These are phyloP conservation scores for Agrotis puta DNA, from an alignment of 2,888 invertebrate genomes.

Conservation along the genomic window DNA sequence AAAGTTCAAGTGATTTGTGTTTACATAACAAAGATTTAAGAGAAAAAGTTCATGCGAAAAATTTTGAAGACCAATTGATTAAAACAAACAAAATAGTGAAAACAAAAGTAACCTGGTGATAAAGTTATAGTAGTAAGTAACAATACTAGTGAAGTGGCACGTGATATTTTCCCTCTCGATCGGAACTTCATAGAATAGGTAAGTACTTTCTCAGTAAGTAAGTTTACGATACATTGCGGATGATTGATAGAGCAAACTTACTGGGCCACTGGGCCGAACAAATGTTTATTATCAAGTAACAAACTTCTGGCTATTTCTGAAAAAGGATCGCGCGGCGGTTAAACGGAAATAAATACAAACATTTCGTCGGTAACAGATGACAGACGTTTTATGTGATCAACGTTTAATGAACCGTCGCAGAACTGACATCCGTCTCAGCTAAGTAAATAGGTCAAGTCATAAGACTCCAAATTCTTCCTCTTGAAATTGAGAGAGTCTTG, in stretches of 20 bases:
- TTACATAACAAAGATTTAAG: constrained; percentile 57
- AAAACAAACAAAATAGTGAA: constrained; percentile 67
- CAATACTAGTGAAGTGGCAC: constrained; percentile 72
- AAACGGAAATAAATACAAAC: constrained; percentile 47
- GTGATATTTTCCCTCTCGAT: constrained; percentile 62
- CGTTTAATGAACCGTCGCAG: constrained; percentile 68
- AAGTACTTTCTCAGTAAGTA: constrained; percentile 61
- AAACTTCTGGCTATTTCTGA: constrained; percentile 57
- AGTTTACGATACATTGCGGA: constrained; percentile 64
- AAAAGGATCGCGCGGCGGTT: constrained; percentile 36
- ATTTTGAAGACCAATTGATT: constrained; percentile 47
- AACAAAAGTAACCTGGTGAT: constrained; percentile 62
- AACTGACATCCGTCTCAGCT: constrained; percentile 68
- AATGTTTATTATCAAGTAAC: constrained; percentile 63
- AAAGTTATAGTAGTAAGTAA: constrained; percentile 59
- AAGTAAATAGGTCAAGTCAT: constrained; percentile 71
- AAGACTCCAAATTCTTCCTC: constrained; percentile 45
- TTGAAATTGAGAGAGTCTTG: constrained; percentile 54
- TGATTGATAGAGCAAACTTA: constrained; percentile 64
- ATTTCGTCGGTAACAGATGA: constrained; percentile 57
- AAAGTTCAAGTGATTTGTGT: constrained; percentile 68
- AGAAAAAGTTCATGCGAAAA: constrained; percentile 38
- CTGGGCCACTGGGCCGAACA: constrained; percentile 51
- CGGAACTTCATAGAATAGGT: constrained; percentile 66
- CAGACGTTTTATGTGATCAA: constrained; percentile 61